phyloP scores from a whole-genome alignment of 2,797 vertebrate species.

The Mastacembelus armatus region DNA sequence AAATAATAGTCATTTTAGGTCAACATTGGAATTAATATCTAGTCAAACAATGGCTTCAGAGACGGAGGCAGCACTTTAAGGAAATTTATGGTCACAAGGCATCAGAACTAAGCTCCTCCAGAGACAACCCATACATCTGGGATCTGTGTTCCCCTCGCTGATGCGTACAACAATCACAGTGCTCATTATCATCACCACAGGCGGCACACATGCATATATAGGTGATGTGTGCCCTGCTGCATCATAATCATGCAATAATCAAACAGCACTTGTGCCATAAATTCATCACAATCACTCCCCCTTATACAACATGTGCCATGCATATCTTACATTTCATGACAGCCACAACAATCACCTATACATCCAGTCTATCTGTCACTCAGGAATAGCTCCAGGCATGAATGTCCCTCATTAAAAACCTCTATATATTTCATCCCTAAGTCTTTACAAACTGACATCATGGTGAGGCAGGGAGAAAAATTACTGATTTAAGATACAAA shows the following conservation, averaged over 20 bases:
- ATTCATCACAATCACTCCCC: slow-evolving; percentile 68
- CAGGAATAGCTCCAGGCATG: slow-evolving; percentile 65
- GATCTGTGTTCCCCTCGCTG: slow-evolving; percentile 62
- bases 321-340: slow-evolving; percentile 77
- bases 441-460: slow-evolving; percentile 62
- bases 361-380: slow-evolving; percentile 58
- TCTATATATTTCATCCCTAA: slow-evolving; percentile 66
- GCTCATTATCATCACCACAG: slow-evolving; percentile 72
- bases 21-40: slow-evolving; percentile 45
- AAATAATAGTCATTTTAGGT: slow-evolving; percentile 53
- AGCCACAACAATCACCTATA: slow-evolving; percentile 69
- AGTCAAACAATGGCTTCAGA: slow-evolving; percentile 66
- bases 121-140: slow-evolving; percentile 67
- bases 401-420: slow-evolving; percentile 64
- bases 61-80: slow-evolving; percentile 64
- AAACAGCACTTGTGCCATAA: slow-evolving; percentile 53
- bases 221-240: slow-evolving; percentile 52
- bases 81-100: slow-evolving; percentile 76
- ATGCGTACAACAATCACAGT: slow-evolving; percentile 70
- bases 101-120: slow-evolving; percentile 63
- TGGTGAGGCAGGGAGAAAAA: slow-evolving; percentile 64
- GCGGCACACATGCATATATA: slow-evolving; percentile 60
- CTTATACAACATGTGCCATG: slow-evolving; percentile 74
- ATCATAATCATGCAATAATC: slow-evolving; percentile 66
- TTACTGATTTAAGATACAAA: slow-evolving; percentile 44